Conservation (phyloP, 2,797 vertebrate genomes). For the Acanthopagrus latus region DNA sequence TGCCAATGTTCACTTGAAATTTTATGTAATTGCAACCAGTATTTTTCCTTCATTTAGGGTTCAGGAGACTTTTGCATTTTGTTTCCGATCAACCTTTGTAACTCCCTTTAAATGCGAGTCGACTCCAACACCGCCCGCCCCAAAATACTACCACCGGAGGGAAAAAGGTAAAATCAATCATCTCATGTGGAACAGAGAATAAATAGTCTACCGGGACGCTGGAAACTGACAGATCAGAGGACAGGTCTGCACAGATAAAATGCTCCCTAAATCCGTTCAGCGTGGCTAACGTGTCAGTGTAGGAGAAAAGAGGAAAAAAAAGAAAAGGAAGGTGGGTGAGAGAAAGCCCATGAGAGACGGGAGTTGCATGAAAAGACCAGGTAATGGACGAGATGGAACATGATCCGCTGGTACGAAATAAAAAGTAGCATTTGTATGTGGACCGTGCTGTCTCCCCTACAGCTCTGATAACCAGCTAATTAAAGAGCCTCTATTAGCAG, state of each 20-base stretch:
- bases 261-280: not conserved
- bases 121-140: slow-evolving; percentile 13
- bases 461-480: slow-evolving; percentile 31
- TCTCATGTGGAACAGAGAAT: slow-evolving; percentile 11
- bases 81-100: slow-evolving; percentile 9
- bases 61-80: not conserved
- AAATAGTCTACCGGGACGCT: not conserved
- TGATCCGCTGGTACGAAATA: not conserved
- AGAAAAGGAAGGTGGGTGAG: not conserved
- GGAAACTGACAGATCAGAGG: slow-evolving; percentile 5
- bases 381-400: not conserved
- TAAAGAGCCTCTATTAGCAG: slow-evolving; percentile 20
- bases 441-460: not conserved
- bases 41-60: slow-evolving; percentile 17
- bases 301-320: not conserved
- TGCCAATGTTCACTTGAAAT: not conserved
- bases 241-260: slow-evolving; percentile 1
- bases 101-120: not conserved
- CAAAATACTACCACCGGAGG: slow-evolving; percentile 1
- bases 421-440: slow-evolving; percentile 9
- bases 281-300: not conserved
- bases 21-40: not conserved
- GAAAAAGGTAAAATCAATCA: slow-evolving; percentile 29
- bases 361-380: not conserved
- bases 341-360: not conserved